Conservation (phyloP, 1,140 invertebrate genomes). For the Aleiodes sp. region DNA sequence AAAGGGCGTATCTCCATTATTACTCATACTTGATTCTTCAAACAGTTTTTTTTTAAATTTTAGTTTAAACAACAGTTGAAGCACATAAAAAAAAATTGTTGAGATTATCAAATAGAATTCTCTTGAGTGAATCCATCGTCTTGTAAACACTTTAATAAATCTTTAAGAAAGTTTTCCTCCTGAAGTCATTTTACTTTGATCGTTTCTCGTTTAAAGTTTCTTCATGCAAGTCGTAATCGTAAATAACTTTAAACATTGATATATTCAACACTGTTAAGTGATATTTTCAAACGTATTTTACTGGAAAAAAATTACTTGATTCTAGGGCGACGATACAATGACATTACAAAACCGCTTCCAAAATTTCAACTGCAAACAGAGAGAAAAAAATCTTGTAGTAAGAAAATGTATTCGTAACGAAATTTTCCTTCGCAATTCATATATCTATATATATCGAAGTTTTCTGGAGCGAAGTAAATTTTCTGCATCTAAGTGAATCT, state of each 20-base stretch:
- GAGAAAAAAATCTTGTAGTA: too few relatives aligned
- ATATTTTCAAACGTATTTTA: slow-evolving; percentile 55
- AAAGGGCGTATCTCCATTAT: too few relatives aligned
- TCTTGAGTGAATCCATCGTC: slow-evolving; percentile 81
- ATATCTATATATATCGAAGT: too few relatives aligned
- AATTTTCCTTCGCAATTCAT: too few relatives aligned
- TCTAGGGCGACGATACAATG: too few relatives aligned
- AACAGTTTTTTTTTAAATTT: too few relatives aligned
- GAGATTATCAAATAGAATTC: slow-evolving; percentile 67
- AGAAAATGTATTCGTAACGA: too few relatives aligned
- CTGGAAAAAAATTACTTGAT: neutral
- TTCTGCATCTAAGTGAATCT: too few relatives aligned
- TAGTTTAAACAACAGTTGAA: slow-evolving; percentile 74
- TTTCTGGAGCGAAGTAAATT: too few relatives aligned
- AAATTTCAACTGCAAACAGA: too few relatives aligned
- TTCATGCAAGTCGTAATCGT: slow-evolving; percentile 82
- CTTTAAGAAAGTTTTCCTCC: slow-evolving; percentile 78
- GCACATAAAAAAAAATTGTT: slow-evolving; percentile 75
- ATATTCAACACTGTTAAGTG: slow-evolving; percentile 82
- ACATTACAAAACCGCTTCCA: too few relatives aligned
- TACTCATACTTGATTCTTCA: too few relatives aligned
- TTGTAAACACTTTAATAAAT: slow-evolving; percentile 81
- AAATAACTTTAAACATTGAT: slow-evolving; percentile 86
- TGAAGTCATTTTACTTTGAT: slow-evolving; percentile 87
- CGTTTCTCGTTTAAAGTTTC: slow-evolving; percentile 73